Base-by-base conservation (phyloP, 2,797 vertebrate species). In the Sebastes diploproa region DNA sequence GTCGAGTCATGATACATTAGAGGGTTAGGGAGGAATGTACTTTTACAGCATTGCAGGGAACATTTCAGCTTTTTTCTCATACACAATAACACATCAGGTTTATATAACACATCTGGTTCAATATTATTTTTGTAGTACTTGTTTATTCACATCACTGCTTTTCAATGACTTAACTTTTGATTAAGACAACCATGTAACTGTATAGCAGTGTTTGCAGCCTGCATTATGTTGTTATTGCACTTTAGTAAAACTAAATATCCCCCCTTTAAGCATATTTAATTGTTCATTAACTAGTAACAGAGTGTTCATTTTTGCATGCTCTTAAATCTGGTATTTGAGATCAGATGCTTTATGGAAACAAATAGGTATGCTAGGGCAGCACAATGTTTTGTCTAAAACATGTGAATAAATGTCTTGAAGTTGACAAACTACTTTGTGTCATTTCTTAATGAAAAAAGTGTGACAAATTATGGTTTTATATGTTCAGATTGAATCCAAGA, bases 281-380 rank as follows among this genome's bases (percentile, higher is more conserved):
- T 85, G 81, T 77, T 76, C 67, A 78, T 84, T 64, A 80, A 89
- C 81, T 84, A 72, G 74, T 86, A 79, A 83, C 42, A 55, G 78
- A 78, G 74, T 89, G 83, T 88, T 95, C 76, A 77, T 91, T 94
- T 94, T 93, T 95, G 96, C 96, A 96, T 96, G 96, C 91, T 93
- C 85, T 89, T 89, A 79, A 88, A 94, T 93, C 92, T 91, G 92
- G 90, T 90, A 89, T 96, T 94, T 93, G 78, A 91, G 81, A 89
- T 93, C 90, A 88, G 92, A 94, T 75, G 86, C 87, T 92, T 93
- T 82, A 91, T 79, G 84, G 77, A 90, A 91, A 86, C 80, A 72
- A 86, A 80, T 92, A 85, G 87, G 80, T 88, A 92, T 86, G 88
- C 89, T 91, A 83, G 74, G 84, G 78, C 90, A 84, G 86, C 90